Base-by-base conservation (phyloP, 2,888 invertebrate genomes). In the Acholoe squamosa region DNA sequence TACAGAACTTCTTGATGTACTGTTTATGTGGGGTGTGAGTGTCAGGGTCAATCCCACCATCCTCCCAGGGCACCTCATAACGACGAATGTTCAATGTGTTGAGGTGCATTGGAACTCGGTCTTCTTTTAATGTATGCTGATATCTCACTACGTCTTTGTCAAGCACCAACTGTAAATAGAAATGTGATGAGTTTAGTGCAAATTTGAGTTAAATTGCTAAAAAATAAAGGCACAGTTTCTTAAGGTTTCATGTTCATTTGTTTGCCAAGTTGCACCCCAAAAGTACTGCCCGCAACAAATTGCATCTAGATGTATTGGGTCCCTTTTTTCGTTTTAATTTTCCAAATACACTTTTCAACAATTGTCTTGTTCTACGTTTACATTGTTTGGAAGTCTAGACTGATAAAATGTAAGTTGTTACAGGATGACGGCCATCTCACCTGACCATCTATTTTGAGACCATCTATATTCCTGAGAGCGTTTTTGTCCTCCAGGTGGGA, bases 1-100 rank as follows among this genome's bases (percentile, higher is more conserved):
- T 56, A 91, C 94, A 94, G 91, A 95, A 94, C 7, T 91, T 61
- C 0, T 92, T 61, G 14, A 95, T 90, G 91, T 95, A 95, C 0
- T 92, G 25, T 1, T 80, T 25, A 89, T 95, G 95, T 28, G 93
- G 93, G 7, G 28, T 52, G 84, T 93, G 51, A 10, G 51, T 90
- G 12, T 91, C 90, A 10, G 93, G 91, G 25, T 51, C 28, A 3
- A 95, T 90, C 19, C 95, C 95, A 19, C 89, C 91, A n/a, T 91
- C 86, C 33, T 86, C 19, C 91, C 92, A 92, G 25, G 89, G 89
- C 12, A 91, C 33, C 31, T 80, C 10, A 34, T 90, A 90, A 12
- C 33, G 33, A n/a, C 34, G 22, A 5, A 91, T 92, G 31, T 92
- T 80, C 14, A 61, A 33, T n/a, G 52, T 19, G 22, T 91, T 67